phyloP scores from a whole-genome alignment of 2,797 vertebrate genomes.

The Manis javanica region DNA sequence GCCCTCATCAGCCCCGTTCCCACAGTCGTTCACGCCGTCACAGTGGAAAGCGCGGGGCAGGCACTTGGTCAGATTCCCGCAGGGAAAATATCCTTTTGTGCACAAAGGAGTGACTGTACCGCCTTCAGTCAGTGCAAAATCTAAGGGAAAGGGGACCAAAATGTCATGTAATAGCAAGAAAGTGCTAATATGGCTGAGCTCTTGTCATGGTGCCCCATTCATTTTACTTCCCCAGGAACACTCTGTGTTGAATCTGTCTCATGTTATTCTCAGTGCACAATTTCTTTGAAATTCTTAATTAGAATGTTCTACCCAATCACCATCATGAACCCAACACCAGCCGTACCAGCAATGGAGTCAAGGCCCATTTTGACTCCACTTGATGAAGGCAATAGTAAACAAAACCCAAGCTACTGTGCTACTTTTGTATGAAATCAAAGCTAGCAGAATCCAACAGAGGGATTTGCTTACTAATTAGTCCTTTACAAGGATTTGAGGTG shows the following conservation, averaged over 20 bases:
- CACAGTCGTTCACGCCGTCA: constrained; percentile 89
- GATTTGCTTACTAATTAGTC: neutral
- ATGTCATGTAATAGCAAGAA: neutral
- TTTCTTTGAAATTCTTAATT: neutral
- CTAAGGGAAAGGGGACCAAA: constrained; percentile 61
- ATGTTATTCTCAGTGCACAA: neutral
- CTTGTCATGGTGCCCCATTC: neutral
- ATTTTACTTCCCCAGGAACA: neutral
- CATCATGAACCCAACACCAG: neutral
- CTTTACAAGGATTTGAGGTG: neutral
- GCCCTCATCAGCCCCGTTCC: constrained; percentile 89
- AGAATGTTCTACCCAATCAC: neutral
- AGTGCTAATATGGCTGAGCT: neutral
- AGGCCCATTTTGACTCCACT: neutral
- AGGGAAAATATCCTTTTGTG: constrained; percentile 90
- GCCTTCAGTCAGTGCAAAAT: constrained; percentile 74
- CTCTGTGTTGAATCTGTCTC: neutral
- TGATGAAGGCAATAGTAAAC: neutral
- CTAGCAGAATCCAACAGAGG: neutral
- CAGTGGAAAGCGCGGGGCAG: constrained; percentile 89
- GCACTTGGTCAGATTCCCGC: constrained; percentile 89
- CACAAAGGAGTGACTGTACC: constrained; percentile 77
- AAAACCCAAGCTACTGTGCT: neutral
- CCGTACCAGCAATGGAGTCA: neutral
- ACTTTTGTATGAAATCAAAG: neutral